Percentiles rank a stretch among this genome's conserved stretches.
These are phyloP conservation scores for Poecile montanus DNA, from an alignment of 2,797 vertebrate genomes.

Conservation along the genomic window DNA sequence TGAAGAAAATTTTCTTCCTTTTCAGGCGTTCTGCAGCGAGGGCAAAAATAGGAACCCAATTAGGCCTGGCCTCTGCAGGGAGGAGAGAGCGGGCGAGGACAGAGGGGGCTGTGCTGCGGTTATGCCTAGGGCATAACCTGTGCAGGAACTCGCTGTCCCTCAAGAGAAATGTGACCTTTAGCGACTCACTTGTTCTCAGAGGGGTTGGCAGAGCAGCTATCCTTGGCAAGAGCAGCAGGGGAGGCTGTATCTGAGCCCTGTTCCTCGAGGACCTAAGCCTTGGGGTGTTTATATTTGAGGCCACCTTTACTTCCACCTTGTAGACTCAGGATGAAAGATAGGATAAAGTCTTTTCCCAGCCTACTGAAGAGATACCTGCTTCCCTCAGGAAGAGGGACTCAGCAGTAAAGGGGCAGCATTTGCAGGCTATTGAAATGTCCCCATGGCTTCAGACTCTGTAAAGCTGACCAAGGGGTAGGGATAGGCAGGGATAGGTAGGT, in stretches of 20 bases:
- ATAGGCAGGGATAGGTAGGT: neutral
- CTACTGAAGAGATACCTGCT: neutral
- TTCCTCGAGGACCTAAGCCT: neutral
- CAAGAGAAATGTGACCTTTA: neutral
- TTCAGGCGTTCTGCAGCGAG: constrained; percentile 16
- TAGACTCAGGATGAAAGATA: neutral
- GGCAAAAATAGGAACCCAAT: constrained; percentile 38
- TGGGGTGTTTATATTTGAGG: neutral
- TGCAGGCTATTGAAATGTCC: neutral
- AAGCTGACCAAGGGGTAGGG: neutral
- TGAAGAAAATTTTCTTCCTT: constrained; percentile 20
- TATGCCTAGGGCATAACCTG: constrained; percentile 26
- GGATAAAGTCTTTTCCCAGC: neutral
- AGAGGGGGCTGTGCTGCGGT: neutral
- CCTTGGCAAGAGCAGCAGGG: neutral
- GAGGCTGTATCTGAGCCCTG: neutral
- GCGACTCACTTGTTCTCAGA: neutral
- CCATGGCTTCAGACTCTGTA: neutral
- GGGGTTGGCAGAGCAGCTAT: neutral
- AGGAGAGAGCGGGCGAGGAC: neutral
- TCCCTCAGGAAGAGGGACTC: neutral
- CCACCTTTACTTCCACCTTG: neutral
- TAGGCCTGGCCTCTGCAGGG: neutral
- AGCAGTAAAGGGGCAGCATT: neutral
- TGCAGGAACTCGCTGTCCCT: neutral